These are phyloP conservation scores for Dissostichus mawsoni DNA, from an alignment of 2,113 vertebrate species.

Conservation along the genomic window DNA sequence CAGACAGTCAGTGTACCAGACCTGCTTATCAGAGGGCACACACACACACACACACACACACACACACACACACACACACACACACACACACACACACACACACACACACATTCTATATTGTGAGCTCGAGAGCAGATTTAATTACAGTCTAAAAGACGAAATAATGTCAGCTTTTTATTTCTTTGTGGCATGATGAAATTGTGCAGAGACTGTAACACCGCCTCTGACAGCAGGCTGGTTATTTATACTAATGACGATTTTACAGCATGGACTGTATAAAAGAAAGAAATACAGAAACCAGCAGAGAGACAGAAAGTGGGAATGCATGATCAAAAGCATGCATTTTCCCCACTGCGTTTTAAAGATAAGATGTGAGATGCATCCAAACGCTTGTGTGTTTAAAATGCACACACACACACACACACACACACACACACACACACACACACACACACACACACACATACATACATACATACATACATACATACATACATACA, in stretches of 20 bases:
- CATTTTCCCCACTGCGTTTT: background rate
- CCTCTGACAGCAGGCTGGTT: conserved; percentile 33
- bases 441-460: too few species aligned
- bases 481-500: too few species aligned
- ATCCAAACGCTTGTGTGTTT: background rate
- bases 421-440: too few species aligned
- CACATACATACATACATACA: too few species aligned
- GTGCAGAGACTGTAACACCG: conserved; percentile 15
- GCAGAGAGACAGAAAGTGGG: background rate
- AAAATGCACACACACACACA: background rate
- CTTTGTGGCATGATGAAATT: conserved; percentile 28
- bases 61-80: conserved; percentile 2
- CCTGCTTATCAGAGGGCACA: conserved; percentile 82
- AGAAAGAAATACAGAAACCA: background rate
- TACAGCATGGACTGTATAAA: conserved; percentile 15
- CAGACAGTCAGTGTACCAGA: conserved; percentile 82
- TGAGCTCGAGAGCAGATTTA: conserved; percentile 47
- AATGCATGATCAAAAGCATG: background rate
- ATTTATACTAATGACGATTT: conserved; percentile 39
- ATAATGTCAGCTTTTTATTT: conserved; percentile 38
- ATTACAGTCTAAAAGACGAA: conserved; percentile 46
- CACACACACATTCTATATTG: conserved; percentile 28
- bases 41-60: conserved; percentile 32
- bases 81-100: too few species aligned
- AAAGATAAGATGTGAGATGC: too few species aligned